Evolutionary conservation across 2,888 invertebrate species (phyloP).

Genomic region (Drosophila kuntzei): DNA sequence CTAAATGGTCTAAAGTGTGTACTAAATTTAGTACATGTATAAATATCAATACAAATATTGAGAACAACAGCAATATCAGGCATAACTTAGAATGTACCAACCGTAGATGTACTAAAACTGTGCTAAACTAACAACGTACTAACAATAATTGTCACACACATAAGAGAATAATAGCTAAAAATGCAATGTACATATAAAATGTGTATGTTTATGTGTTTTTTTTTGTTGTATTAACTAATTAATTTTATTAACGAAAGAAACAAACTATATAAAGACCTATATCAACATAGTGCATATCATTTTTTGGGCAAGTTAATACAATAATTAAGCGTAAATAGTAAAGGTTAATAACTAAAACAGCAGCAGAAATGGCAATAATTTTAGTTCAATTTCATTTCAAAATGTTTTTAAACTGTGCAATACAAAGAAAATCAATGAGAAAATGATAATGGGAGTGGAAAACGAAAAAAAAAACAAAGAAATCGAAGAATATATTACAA

Average conservation of each 20-base stretch:
- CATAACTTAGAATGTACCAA: conserved; percentile 10
- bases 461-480: conserved; percentile 14
- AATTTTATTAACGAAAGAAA: conserved; percentile 14
- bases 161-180: conserved; percentile 35
- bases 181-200: conserved; percentile 60
- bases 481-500: conserved; percentile 16
- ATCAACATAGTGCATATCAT: conserved; percentile 77
- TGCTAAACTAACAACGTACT: conserved; percentile 20
- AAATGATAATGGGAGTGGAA: conserved; percentile 10
- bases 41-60: conserved; percentile 1
- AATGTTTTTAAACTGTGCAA: conserved; percentile 63
- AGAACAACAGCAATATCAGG: conserved; percentile 25
- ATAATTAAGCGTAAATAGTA: conserved; percentile 77
- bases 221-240: conserved; percentile 22
- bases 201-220: conserved; percentile 42
- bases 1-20: too few relatives aligned
- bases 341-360: conserved; percentile 38
- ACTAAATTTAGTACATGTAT: conserved; percentile 17
- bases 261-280: conserved; percentile 47
- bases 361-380: conserved; percentile 68
- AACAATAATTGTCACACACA: conserved; percentile 1
- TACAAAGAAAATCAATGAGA: conserved; percentile 34
- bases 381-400: conserved; percentile 71
- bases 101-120: conserved; percentile 30
- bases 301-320: conserved; percentile 65